Conservation (phyloP, 2,113 vertebrate genomes). For the Pteronura brasiliensis region DNA sequence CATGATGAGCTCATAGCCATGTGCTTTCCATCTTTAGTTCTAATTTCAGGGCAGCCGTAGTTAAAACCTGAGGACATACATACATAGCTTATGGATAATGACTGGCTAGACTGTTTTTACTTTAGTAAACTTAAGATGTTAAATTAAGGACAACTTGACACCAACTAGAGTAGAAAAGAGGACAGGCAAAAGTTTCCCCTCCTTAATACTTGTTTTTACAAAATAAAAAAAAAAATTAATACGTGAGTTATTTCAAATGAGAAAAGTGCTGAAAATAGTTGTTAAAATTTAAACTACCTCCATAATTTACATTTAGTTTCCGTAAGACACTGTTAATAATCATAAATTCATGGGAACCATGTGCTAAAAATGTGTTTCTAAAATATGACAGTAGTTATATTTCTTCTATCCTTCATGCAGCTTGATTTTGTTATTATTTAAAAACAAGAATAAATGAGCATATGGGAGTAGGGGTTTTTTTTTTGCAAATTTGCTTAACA, state of each 20-base stretch:
- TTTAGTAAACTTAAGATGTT: slow-evolving; percentile 56
- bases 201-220: slow-evolving; percentile 13
- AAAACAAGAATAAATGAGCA: slow-evolving; percentile 48
- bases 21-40: slow-evolving; percentile 76
- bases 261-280: neutral
- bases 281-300: slow-evolving; percentile 49
- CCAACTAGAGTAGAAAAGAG: slow-evolving; percentile 46
- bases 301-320: slow-evolving; percentile 35
- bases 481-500: neutral
- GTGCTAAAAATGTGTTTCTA: slow-evolving; percentile 17
- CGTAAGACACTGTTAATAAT: slow-evolving; percentile 11
- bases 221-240: neutral
- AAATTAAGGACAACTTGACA: slow-evolving; percentile 41
- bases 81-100: slow-evolving; percentile 61
- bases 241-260: slow-evolving; percentile 18
- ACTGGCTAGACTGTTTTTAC: slow-evolving; percentile 64
- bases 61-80: slow-evolving; percentile 66
- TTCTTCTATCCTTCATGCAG: slow-evolving; percentile 18
- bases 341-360: neutral
- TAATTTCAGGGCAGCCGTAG: slow-evolving; percentile 69
- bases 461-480: neutral
- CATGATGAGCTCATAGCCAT: slow-evolving; percentile 70
- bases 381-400: neutral
- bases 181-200: slow-evolving; percentile 20
- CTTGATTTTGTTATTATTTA: slow-evolving; percentile 37